Percentiles rank a stretch among this genome's conserved stretches.
phyloP scores from a whole-genome alignment of 2,888 invertebrate genomes.

The Drosophila dives region DNA sequence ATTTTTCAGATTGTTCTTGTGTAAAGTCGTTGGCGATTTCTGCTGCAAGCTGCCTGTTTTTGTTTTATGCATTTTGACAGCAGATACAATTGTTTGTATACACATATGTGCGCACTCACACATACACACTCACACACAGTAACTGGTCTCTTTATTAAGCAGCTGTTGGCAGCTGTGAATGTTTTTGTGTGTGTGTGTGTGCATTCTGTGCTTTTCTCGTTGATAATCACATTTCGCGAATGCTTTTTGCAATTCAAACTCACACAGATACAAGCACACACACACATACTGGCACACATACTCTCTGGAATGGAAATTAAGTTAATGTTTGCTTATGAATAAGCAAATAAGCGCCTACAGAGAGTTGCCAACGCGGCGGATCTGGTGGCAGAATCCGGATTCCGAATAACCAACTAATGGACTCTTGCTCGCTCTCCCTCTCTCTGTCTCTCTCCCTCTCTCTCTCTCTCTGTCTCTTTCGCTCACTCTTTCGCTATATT shows the following conservation, averaged over 20 bases:
- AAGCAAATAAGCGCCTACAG: constrained; percentile 82
- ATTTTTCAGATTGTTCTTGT: constrained; percentile 3
- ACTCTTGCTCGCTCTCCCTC: constrained; percentile 23
- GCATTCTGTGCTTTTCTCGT: constrained; percentile 20
- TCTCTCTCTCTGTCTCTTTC: neutral
- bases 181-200: constrained; percentile 34
- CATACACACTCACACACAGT: neutral
- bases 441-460: neutral
- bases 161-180: constrained; percentile 60
- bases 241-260: constrained; percentile 63
- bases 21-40: constrained; percentile 31
- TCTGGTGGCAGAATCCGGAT: constrained; percentile 30
- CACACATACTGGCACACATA: constrained; percentile 1
- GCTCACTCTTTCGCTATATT: neutral
- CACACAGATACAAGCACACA: constrained; percentile 23
- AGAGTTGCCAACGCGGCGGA: constrained; percentile 40
- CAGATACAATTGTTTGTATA: constrained; percentile 2
- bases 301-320: constrained; percentile 76
- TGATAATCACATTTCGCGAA: constrained; percentile 78
- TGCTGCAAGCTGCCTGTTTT: constrained; percentile 15
- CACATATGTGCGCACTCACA: constrained; percentile 1
- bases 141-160: constrained; percentile 65
- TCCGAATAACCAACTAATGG: constrained; percentile 61
- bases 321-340: constrained; percentile 84
- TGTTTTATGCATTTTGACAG: constrained; percentile 41